Percentiles rank a stretch among this genome's conserved stretches.
Conservation (phyloP, 1,140 invertebrate genomes). For the Hycleus cichorii region DNA sequence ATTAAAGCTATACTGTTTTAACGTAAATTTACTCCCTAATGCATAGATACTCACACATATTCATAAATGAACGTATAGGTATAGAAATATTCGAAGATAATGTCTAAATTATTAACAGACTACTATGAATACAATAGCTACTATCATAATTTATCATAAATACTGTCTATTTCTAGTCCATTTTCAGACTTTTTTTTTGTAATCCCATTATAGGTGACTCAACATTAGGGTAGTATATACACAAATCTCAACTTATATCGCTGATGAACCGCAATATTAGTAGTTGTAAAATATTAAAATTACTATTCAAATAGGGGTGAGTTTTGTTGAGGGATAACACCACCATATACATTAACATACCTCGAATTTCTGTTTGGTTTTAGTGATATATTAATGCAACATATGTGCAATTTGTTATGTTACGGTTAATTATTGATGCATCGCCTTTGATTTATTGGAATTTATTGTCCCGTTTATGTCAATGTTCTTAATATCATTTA, state of each 20-base stretch:
- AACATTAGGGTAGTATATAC: neutral
- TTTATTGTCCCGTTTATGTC: constrained; percentile 10
- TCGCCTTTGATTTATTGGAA: constrained; percentile 9
- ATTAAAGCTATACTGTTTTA: constrained; percentile 16
- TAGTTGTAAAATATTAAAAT: constrained; percentile 19
- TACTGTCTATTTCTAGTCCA: too few relatives aligned
- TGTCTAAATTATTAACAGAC: too few relatives aligned
- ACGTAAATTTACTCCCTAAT: constrained; percentile 3
- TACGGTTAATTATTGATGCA: constrained; percentile 18
- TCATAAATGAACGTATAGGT: too few relatives aligned
- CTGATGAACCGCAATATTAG: neutral
- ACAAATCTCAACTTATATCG: constrained; percentile 9
- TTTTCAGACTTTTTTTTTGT: too few relatives aligned
- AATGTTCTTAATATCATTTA: neutral
- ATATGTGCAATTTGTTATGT: constrained; percentile 21
- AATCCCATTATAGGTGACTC: neutral
- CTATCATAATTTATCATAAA: too few relatives aligned
- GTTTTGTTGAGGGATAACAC: constrained; percentile 14
- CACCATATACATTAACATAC: constrained; percentile 1
- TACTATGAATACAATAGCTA: too few relatives aligned
- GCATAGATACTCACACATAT: too few relatives aligned
- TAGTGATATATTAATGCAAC: constrained; percentile 21
- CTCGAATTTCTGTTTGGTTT: constrained; percentile 9
- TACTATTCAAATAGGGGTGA: constrained; percentile 12
- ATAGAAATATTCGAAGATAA: too few relatives aligned